Evolutionary conservation across 2,888 invertebrate genomes (phyloP), one percentile per base, ranked within the genome.

Genomic region (Nysson spinosus): DNA sequence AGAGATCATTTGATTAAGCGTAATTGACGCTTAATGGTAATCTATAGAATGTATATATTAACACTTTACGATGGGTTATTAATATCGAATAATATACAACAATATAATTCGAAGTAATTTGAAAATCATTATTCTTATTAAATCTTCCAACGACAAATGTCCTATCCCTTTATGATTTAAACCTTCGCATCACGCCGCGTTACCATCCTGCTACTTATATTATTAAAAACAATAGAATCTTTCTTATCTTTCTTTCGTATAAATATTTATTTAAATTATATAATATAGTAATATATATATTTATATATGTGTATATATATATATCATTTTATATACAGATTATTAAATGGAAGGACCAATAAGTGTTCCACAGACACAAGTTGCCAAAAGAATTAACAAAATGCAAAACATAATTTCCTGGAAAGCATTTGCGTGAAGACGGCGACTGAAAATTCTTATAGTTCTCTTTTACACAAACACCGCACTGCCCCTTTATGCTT

Each of bases 301-400:
- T 12, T 39, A 66, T 72, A 70, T 56, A 58, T 67, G 60, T 57
- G 65, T 69, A 75, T 69, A 75, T 72, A 61, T 63, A 65, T 63
- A 64, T 57, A 66, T 28, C 52, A 64, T 37, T 70, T 66, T 75
- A 61, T 73, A 76, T 76, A 80, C 72, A 78, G 61, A 65, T 79
- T n/a, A n/a, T n/a, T 55, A 69, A 75, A 75, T 80, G 79, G 77
- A 80, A 79, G 70, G 69, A n/a, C 80, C 77, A 72, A 81, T 82
- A 82, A 83, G 76, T 84, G 85, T 86, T 87, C 87, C 87, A 87
- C 87, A 85, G 87, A 87, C 87, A 86, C 87, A 87, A 86, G 85
- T 86, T 85, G 86, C 85, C 85, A 85, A 84, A 68, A 80, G 67
- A 76, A 64, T 69, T 58, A 69, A 72, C 54, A 72, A 70, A 74